A percentile compares a stretch with the other conserved stretches of the same genome.
Evolutionary conservation across 2,113 vertebrate species (phyloP).

Genomic region (Fukomys damarensis): DNA sequence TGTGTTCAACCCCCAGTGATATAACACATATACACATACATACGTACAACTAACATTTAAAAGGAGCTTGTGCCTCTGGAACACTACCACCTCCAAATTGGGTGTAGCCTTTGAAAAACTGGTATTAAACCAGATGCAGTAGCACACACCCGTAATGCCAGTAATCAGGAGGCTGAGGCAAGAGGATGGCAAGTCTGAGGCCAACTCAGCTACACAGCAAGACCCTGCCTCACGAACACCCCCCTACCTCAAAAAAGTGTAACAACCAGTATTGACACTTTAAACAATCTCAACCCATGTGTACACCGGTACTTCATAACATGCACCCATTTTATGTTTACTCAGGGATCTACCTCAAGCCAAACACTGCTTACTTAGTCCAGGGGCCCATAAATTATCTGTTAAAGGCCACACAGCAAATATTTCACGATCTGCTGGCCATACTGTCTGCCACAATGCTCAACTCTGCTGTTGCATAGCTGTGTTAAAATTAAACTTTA

Average conservation of each 20-base stretch:
- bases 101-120: neutral
- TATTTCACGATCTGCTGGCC: neutral
- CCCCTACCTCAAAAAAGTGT: neutral
- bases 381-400: neutral
- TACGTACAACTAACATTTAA: neutral
- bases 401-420: neutral
- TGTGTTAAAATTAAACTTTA: neutral
- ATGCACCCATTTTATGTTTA: neutral
- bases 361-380: neutral
- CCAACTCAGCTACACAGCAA: neutral
- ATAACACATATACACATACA: neutral
- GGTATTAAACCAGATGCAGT: neutral
- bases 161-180: neutral
- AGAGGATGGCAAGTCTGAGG: neutral
- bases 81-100: neutral
- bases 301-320: neutral
- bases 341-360: neutral
- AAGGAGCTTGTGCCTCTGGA: neutral
- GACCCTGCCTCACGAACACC: neutral
- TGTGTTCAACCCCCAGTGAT: neutral
- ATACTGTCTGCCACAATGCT: neutral
- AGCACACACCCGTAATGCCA: neutral
- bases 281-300: neutral
- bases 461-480: neutral
- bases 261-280: neutral